Evolutionary conservation across 2,797 vertebrate genomes (phyloP), one percentile per base, ranked within the genome.

Genomic region (Diceros bicornis): DNA sequence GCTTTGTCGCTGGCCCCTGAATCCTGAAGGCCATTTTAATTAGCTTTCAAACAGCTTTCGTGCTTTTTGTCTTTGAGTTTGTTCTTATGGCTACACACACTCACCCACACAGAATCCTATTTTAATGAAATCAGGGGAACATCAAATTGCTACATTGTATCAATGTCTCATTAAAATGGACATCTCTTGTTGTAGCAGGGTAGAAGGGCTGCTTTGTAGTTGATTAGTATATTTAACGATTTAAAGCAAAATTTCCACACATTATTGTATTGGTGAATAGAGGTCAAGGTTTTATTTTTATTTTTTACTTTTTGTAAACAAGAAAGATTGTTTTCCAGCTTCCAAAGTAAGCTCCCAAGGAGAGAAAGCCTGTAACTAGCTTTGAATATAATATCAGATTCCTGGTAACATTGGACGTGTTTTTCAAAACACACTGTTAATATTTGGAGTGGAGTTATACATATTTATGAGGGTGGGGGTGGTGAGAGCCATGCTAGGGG

Each of bases 81-180:
- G 66, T 78, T 72, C 78, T 96, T 93, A 78, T 2, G 52, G 72
- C 44, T 77, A 61, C 44, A 68, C 75, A 41, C 11, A 66, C 75
- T 4, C 96, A 47, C 79, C 20, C 57, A 66, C 66, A 32, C 74
- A 71, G 78, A 95, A 95, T 92, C 66, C 81, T 37, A 57, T 75
- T 94, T 96, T 96, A 97, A 97, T 97, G 79, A 97, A 96, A 93
- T 91, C 79, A 34, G 44, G 74, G 62, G 21, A 78, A 94, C 32
- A 74, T 86, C 85, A 84, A 81, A 87, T 75, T 1, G 14, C 89
- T 91, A 32, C 21, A 13, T 41, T 86, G 32, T 78, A 68, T 91
- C 82, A 71, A 6, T 59, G 75, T 50, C 78, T 81, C 93, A 59
- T 96, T 96, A 79, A 93, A 95, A 94, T 8, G n/a, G 96, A 52